Percentiles rank a stretch among this genome's conserved stretches.
phyloP scores from a whole-genome alignment of 2,797 vertebrate species.

The Chaetophractus vellerosus region DNA sequence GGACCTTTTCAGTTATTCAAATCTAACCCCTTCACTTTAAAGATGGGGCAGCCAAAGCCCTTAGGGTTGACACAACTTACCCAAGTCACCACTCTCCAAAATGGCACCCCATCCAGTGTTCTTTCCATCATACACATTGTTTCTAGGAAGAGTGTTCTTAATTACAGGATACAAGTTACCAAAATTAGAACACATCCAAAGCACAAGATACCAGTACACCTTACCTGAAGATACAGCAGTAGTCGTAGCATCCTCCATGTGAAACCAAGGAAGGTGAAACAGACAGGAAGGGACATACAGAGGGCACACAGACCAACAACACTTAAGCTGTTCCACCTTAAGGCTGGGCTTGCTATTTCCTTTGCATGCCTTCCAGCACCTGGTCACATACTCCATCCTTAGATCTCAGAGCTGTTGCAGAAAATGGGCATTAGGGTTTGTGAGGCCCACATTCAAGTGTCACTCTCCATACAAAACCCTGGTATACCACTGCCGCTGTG shows the following conservation, averaged over 20 bases:
- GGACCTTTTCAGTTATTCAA: not conserved
- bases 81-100: no score
- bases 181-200: not conserved
- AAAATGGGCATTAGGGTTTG: not conserved
- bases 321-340: no score
- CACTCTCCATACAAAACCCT: not conserved
- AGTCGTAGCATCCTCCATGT: fast-evolving
- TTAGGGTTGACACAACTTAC: not conserved
- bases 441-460: not conserved
- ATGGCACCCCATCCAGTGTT: not conserved
- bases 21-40: not conserved
- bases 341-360: fast-evolving
- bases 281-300: not conserved
- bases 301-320: not conserved
- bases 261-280: no score
- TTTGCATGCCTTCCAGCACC: not conserved
- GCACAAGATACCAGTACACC: not conserved
- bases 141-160: not conserved
- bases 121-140: not conserved
- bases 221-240: not conserved
- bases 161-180: not conserved
- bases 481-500: not conserved
- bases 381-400: fast-evolving
- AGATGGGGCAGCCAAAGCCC: not conserved
- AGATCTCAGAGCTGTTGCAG: not conserved